Base-by-base conservation (phyloP, 1,140 invertebrate genomes). In the Charaxes varanes region DNA sequence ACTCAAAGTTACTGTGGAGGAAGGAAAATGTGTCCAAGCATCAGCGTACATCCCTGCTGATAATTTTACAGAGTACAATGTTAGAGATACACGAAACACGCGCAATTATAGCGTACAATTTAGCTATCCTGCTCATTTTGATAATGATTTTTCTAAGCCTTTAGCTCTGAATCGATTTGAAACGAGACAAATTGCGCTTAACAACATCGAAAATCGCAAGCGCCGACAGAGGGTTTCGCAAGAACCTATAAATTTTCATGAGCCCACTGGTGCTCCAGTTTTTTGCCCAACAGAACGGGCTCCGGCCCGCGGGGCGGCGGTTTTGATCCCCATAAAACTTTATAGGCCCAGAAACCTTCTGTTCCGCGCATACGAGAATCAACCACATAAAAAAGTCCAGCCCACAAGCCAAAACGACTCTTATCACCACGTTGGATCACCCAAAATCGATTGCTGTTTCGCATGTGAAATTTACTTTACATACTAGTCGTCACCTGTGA, bases 1-100 rank as follows among this genome's bases (percentile, higher is more conserved):
- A 2, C 66, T 98, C n/a, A 97, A 96, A 85, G 82, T 97, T 3
- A 96, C 94, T 0, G 92, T 97, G 1, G 95, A 97, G 80, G 94
- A 97, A 79, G 88, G 92, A 4, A 96, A 95, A 84, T 95, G 93
- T 86, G 90, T 97, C 24, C 95, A 97, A 84, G 95, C 93, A 1
- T 95, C 91, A 52, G 91, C 93, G n/a, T 98, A 96, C 62, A 89
- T 98, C 30, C 92, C 94, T n/a, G 80, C 88, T 4, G 87, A 89
- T 28, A 88, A 95, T 41, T 98, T 97, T 68, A 87, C 92, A 23
- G 88, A 90, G 50, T 92, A 89, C 47, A 60, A 84, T 42, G 70
- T 91, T 1, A 72, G 84, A 27, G 73, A 78, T n/a, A n/a, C n/a
- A n/a, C n/a, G n/a, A n/a, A n/a, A n/a, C n/a, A n/a, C n/a, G n/a